Base-by-base conservation (phyloP, 2,797 vertebrate genomes). In the Scomberomorus guttatus region DNA sequence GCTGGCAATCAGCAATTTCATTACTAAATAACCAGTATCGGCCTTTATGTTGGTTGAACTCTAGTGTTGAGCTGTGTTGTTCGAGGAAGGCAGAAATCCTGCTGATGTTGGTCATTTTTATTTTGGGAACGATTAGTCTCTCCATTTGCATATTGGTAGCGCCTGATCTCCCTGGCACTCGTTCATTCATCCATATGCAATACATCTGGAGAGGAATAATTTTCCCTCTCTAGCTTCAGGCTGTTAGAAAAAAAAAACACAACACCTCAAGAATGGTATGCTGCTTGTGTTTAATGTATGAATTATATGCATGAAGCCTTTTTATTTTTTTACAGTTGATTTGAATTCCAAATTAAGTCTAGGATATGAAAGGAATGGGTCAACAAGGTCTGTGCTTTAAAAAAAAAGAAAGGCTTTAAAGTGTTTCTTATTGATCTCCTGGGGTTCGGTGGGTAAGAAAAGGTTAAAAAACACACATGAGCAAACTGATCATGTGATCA, bases 91-190 rank as follows among this genome's bases (percentile, higher is more conserved):
- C 83, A 87, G 81, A 84, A 92, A 91, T 92, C 89, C 78, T 92
- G 95, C 94, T 95, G 95, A 95, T 92, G 84, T 72, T 84, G 85
- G 91, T 89, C 90, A 86, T 93, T 94, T 91, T 93, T 91, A 92
- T 92, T 93, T 93, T 90, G 82, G 90, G 90, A 91, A 87, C 72
- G 87, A 93, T 93, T 90, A 92, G 87, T 91, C 82, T 75, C 69
- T 0, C 17, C 51, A 92, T 94, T 94, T 94, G 86, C 92, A 93
- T 94, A 90, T 80, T 60, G 80, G 90, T 83, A 85, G 68, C 8
- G 81, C 79, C 82, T 86, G 86, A 89, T 92, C 84, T 90, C 76
- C 62, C 55, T 85, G 81, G 86, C 85, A 82, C 78, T 59, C 46
- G 77, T 80, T 90, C 85, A 89, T 89, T 92, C 90, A 92, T 93